These are phyloP conservation scores for Bos taurus DNA, from an alignment of 2,113 vertebrate genomes.

Conservation along the genomic window ARS-UCD2.0 NC_037357.1:131882001-131882500, in stretches of 20 bases:
- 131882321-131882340: constrained; percentile 91
- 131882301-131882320: constrained; percentile 92
- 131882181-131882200: constrained; percentile 94
- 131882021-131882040: not conserved
- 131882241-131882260: constrained; percentile 96
- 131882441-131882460: constrained; percentile 92
- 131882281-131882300: constrained; percentile 86
- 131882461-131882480: constrained; percentile 92
- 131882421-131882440: constrained; percentile 90
- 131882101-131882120: constrained; percentile 92
- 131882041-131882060: not conserved
- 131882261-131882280: constrained; percentile 95
- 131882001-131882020: not conserved
- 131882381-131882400: constrained; percentile 90
- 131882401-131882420: constrained; percentile 93
- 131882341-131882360: constrained; percentile 92
- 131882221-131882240: constrained; percentile 96
- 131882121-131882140: constrained; percentile 93
- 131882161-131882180: constrained; percentile 96
- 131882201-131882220: constrained; percentile 95
- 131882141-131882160: constrained; percentile 94
- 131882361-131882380: constrained; percentile 89
- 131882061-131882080: not conserved
- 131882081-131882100: constrained; percentile 90
- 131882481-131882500: constrained; percentile 93